Evolutionary conservation across 2,797 vertebrate species (phyloP).

Genomic region (Lutjanus campechanus): DNA sequence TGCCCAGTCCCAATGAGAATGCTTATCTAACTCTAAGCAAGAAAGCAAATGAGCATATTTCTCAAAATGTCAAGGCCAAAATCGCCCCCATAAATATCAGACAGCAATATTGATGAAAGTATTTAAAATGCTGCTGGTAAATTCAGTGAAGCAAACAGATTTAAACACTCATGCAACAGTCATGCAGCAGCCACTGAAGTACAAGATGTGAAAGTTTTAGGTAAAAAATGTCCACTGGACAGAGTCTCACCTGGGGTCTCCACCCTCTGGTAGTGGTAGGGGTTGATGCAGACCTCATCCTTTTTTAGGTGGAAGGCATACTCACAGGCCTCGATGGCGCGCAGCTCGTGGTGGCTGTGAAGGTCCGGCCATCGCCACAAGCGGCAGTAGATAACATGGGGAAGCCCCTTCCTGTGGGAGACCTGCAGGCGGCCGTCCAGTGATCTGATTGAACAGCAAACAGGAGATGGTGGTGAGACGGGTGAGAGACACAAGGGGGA

Average conservation of each 20-base stretch:
- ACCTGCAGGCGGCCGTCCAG: conserved; percentile 97
- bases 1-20: background rate
- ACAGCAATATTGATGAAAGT: background rate
- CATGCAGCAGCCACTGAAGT: background rate
- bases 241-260: conserved; percentile 96
- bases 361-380: conserved; percentile 99
- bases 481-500: conserved; percentile 13
- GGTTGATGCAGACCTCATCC: conserved; percentile 99
- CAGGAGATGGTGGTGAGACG: conserved; percentile 45
- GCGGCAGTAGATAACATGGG: conserved; percentile 98
- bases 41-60: background rate
- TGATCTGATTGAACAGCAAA: conserved; percentile 86
- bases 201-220: background rate
- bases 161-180: background rate
- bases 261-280: conserved; percentile 99
- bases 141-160: background rate
- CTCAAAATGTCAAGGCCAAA: background rate
- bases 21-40: background rate
- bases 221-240: background rate
- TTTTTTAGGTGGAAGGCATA: conserved; percentile 99
- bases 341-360: conserved; percentile 99
- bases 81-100: background rate
- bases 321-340: conserved; percentile 99
- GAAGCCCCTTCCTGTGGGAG: conserved; percentile 97
- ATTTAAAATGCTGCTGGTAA: background rate